These are phyloP conservation scores for Trididemnum clinides DNA, from an alignment of 23 tunicate genomes.

Conservation along the genomic window DNA sequence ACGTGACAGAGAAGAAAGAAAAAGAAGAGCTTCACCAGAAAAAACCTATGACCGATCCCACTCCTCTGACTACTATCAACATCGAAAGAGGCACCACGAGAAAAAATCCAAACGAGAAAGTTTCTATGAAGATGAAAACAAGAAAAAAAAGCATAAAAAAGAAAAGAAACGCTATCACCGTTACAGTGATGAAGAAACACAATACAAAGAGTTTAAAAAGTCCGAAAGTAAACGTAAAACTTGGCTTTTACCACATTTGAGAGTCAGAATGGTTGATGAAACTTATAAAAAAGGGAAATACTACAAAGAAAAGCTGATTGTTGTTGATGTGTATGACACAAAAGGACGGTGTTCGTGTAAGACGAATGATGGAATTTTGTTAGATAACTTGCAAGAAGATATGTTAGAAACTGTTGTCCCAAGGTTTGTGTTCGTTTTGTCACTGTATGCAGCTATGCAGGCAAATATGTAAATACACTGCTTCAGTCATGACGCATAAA, in stretches of 20 bases:
- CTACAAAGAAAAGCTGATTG: constrained; percentile 64
- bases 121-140: constrained; percentile 18
- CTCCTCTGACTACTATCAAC: not conserved
- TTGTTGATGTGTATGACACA: constrained; percentile 61
- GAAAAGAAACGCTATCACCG: not conserved
- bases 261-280: constrained; percentile 71
- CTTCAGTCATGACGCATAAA: no score
- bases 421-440: no score
- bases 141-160: constrained; percentile 16
- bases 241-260: constrained; percentile 70
- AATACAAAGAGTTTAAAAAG: not conserved
- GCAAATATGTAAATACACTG: no score
- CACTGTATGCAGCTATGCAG: no score
- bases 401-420: constrained; percentile 93
- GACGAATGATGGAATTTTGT: constrained; percentile 42
- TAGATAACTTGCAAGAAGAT: constrained; percentile 69
- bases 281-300: constrained; percentile 49
- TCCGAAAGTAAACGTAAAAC: constrained; percentile 24
- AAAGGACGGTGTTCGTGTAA: constrained; percentile 64
- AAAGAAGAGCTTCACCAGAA: not conserved
- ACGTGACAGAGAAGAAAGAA: not conserved
- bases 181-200: constrained; percentile 16
- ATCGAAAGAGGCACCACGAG: not conserved
- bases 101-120: not conserved
- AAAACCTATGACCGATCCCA: not conserved